phyloP scores from a whole-genome alignment of 2,888 invertebrate genomes.

The Graphium colonna region DNA sequence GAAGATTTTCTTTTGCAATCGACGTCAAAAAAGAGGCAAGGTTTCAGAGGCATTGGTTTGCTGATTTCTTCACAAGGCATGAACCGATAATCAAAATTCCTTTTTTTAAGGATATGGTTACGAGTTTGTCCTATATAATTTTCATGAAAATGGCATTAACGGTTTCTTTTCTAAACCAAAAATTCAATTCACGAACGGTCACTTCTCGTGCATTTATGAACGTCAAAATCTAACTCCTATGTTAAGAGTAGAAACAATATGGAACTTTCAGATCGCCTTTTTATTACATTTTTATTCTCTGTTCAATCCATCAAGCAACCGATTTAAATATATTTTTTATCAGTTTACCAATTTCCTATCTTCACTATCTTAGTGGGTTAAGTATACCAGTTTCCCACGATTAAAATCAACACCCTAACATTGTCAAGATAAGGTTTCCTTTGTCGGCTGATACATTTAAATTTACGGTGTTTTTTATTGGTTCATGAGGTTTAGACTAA shows the following conservation, averaged over 20 bases:
- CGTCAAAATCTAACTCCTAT: background rate
- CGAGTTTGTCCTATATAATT: no score
- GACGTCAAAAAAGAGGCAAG: no score
- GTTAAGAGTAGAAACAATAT: background rate
- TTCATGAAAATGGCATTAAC: no score
- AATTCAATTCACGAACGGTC: background rate
- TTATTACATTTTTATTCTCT: background rate
- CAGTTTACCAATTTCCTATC: background rate
- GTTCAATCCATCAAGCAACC: background rate
- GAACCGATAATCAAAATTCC: no score
- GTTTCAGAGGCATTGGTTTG: no score
- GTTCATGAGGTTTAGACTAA: slow-evolving; percentile 6
- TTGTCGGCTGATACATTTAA: slow-evolving; percentile 3
- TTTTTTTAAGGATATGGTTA: no score
- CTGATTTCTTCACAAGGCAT: no score
- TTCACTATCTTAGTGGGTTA: slow-evolving; percentile 7
- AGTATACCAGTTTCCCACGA: slow-evolving; percentile 17
- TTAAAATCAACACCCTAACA: background rate
- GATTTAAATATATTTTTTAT: background rate
- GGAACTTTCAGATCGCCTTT: background rate
- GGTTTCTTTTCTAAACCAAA: no score
- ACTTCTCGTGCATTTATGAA: no score
- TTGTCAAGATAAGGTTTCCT: slow-evolving; percentile 11
- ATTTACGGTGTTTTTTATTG: background rate
- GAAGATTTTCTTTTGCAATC: no score